Evolutionary conservation across 2,113 vertebrate genomes (phyloP).

Genomic region (Prochilodus magdalenae): DNA sequence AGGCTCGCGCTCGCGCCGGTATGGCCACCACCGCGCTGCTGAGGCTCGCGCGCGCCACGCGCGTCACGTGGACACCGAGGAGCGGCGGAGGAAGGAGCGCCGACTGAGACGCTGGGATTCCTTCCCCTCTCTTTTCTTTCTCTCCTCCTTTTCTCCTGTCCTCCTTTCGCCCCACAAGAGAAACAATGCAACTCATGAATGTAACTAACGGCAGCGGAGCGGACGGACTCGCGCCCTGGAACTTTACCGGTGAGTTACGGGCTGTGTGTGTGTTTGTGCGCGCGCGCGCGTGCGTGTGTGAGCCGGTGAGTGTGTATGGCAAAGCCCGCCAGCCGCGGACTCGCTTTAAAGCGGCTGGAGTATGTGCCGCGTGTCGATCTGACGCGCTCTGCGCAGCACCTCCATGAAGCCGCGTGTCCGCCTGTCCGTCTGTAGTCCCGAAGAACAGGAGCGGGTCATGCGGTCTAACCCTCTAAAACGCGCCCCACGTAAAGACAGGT

Average conservation of each 20-base stretch:
- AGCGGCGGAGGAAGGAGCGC: neutral
- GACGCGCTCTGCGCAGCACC: no score
- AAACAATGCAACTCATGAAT: slow-evolving; percentile 63
- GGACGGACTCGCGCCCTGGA: slow-evolving; percentile 59
- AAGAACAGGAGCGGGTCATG: neutral
- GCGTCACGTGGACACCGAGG: neutral
- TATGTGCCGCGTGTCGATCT: no score
- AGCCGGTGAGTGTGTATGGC: neutral
- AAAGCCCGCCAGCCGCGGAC: no score
- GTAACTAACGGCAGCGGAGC: slow-evolving; percentile 60
- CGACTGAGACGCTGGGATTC: neutral
- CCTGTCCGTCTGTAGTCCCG: neutral
- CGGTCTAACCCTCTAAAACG: neutral
- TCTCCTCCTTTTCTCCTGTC: slow-evolving; percentile 24
- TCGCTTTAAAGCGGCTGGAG: no score
- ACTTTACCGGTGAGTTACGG: slow-evolving; percentile 60
- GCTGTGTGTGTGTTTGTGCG: neutral
- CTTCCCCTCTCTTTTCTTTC: neutral
- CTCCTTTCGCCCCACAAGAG: neutral
- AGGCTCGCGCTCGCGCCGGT: slow-evolving; percentile 1
- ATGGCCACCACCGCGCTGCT: slow-evolving; percentile 15
- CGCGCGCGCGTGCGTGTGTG: neutral
- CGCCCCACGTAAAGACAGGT: neutral
- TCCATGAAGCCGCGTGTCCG: no score
- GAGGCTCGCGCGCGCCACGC: slow-evolving; percentile 1